Evolutionary conservation across 2,113 vertebrate species (phyloP), one percentile per base, ranked within the genome.

Genomic region (Prionailurus viverrinus): DNA sequence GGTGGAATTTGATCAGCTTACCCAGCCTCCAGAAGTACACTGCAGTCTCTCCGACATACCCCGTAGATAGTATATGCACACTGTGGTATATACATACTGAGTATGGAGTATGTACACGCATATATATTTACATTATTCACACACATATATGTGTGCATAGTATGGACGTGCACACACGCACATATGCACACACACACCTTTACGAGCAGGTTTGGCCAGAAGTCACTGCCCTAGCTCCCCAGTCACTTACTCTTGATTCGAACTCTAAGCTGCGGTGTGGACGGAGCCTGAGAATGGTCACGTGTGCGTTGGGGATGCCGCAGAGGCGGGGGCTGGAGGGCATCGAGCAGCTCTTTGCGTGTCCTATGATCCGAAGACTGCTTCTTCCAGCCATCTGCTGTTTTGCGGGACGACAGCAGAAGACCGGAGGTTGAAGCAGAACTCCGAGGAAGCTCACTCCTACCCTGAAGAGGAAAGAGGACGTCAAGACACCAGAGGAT

Each of bases 81-180:
- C 23, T 0, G 71, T 39, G 7, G 71, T 7, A 12, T 21, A n/a
- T 31, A 80, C 78, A 13, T 55, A 21, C 19, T n/a, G 31, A 53
- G 18, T 51, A 19, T 2, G 5, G 23, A 13, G 31, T n/a, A n/a
- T 13, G 7, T 3, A 61, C 0, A 19, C 31, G n/a, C 3, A 13
- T 1, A 3, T 0, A 3, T 27, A 21, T 15, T 58, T 16, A 39
- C 48, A n/a, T 39, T 27, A 53, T 33, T 55, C 16, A 48, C 39
- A 55, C 27, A 19, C 61, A 11, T 12, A n/a, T 18, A 21, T 79
- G 5, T 51, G 18, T 69, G 4, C 15, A 18, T 29, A 15, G 10
- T 41, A 13, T 13, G 33, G 3, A 51, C 39, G 7, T 1, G 6
- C 10, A 1, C 1, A 1, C 39, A 39, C 25, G 51, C 39, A 19